phyloP scores from a whole-genome alignment of 2,113 vertebrate species.

The Anhinga anhinga region DNA sequence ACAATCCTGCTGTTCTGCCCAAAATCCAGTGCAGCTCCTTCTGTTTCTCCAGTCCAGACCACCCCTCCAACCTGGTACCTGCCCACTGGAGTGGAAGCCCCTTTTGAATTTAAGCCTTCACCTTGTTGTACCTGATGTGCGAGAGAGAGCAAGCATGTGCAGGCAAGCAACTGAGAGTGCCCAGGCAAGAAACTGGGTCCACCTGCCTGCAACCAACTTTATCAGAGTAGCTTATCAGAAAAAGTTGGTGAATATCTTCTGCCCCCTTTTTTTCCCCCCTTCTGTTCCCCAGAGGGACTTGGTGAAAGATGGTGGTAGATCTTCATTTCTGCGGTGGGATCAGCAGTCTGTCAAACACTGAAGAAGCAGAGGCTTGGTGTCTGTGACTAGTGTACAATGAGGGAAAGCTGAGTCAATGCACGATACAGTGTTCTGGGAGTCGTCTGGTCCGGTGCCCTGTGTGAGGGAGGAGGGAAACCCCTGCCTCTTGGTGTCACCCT shows the following conservation, averaged over 20 bases:
- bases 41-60: slow-evolving; percentile 9
- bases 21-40: slow-evolving; percentile 48
- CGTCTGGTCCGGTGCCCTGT: neutral
- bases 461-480: neutral
- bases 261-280: neutral
- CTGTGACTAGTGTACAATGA: neutral
- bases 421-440: neutral
- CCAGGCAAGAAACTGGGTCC: neutral
- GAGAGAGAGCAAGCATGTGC: neutral
- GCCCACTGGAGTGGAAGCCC: slow-evolving; percentile 10
- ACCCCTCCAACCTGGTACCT: neutral
- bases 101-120: slow-evolving; percentile 5
- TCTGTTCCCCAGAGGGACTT: neutral
- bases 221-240: neutral
- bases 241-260: neutral
- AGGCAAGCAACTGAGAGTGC: neutral
- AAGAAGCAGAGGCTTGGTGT: neutral
- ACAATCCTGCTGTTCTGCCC: slow-evolving; percentile 55
- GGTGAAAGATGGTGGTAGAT: neutral
- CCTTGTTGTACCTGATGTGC: neutral
- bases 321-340: neutral
- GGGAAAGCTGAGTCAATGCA: neutral
- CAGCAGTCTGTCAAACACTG: neutral
- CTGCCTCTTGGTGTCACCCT: neutral
- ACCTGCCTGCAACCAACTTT: neutral